Base-by-base conservation (phyloP, 2,797 vertebrate genomes). In the Halcyon chelicuti region DNA sequence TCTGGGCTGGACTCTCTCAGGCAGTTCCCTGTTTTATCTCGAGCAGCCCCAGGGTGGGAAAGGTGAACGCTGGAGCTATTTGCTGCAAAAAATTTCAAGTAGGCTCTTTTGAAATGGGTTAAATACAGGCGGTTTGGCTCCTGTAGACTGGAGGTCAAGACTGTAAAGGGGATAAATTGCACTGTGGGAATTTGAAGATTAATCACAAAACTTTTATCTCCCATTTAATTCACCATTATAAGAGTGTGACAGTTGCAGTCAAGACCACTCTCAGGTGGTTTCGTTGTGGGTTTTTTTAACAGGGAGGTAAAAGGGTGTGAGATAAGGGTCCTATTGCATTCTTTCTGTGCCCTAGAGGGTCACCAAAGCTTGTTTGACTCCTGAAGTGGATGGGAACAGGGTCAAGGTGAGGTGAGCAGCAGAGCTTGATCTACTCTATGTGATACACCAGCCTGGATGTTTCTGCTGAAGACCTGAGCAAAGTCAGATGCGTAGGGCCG, bases 161-260 rank as follows among this genome's bases (percentile, higher is more conserved):
- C 23, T 14, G n/a, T 15, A 17, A n/a, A 51, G 47, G 33, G 44
- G 31, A 33, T 7, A 17, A 82, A 44, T 15, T 15, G 39, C n/a
- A 1, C 12, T 3, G 16, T 23, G 65, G 66, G 65, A n/a, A 52
- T 60, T 0, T 55, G 55, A 23, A 29, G 31, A 47, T 88, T 13
- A 28, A 65, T 78, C 11, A 2, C 9, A 22, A 23, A 66, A 31
- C 29, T 60, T 44, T 37, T 26, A 31, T 10, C 28, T 86, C 28
- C 31, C 0, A 0, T 33, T 15, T 7, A 52, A 35, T 40, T 81
- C 52, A 5, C 21, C 0, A 0, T 7, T 11, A 0, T 4, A 31
- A 57, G 15, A 13, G 12, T 0, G 0, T 66, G 40, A 8, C 23
- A 10, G 23, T 2, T 14, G 76, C 2, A 8, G 17, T 44, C 78